phyloP scores from a whole-genome alignment of 2,113 vertebrate species.

The Hemiprocne comata region DNA sequence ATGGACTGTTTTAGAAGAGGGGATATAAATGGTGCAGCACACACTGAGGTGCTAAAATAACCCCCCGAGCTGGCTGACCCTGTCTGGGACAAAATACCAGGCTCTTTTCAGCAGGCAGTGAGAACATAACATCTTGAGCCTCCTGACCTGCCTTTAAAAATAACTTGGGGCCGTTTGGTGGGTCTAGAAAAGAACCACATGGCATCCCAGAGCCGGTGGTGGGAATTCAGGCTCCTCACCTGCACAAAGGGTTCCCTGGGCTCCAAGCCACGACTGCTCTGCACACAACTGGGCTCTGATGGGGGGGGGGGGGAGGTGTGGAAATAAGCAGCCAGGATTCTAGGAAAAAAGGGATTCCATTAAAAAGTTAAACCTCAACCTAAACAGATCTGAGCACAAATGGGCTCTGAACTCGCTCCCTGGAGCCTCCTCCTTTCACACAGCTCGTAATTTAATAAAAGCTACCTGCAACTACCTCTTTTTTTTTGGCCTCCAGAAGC shows the following conservation, averaged over 20 bases:
- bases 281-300: neutral
- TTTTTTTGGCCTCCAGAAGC: neutral
- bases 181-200: constrained; percentile 21
- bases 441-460: neutral
- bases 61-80: neutral
- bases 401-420: neutral
- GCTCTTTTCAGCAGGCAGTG: neutral
- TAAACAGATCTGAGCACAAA: neutral
- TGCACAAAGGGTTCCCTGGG: too few species aligned
- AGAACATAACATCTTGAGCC: constrained; percentile 38
- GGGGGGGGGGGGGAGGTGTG: neutral
- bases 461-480: neutral
- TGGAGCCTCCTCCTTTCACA: neutral
- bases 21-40: neutral
- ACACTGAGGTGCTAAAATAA: neutral
- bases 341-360: too few species aligned
- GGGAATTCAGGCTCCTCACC: too few species aligned
- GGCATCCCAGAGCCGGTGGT: neutral
- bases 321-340: neutral
- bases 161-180: constrained; percentile 24
- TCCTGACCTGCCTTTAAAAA: constrained; percentile 10
- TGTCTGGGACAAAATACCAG: neutral
- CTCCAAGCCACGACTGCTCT: neutral
- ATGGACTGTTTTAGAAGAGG: neutral
- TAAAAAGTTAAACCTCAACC: neutral